phyloP scores from a whole-genome alignment of 2,888 invertebrate species.

The Pherbina coryleti region DNA sequence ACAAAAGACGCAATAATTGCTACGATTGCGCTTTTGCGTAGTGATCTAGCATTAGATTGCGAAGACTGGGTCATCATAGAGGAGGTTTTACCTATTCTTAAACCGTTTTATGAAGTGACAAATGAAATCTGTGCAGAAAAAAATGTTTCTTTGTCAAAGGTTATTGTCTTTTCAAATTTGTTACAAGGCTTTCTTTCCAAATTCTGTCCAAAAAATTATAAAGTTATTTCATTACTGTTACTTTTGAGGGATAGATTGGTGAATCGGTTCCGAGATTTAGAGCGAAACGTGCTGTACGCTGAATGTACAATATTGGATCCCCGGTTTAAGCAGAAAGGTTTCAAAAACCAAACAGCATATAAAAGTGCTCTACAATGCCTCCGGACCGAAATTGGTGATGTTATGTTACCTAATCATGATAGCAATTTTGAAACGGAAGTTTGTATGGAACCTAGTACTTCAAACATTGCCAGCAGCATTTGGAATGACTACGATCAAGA shows the following conservation, averaged over 20 bases:
- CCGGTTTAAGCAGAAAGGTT: conserved; percentile 20
- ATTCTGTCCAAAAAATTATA: not conserved
- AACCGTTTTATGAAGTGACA: conserved; percentile 34
- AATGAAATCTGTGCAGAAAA: conserved; percentile 31
- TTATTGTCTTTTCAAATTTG: conserved; percentile 7
- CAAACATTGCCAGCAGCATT: no score
- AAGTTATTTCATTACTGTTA: not conserved
- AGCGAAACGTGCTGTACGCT: conserved; percentile 3
- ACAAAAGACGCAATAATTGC: no score
- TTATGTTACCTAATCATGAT: not conserved
- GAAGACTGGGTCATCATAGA: no score
- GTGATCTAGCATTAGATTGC: no score
- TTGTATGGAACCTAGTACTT: not conserved
- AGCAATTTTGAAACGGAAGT: not conserved
- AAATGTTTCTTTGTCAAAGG: no score
- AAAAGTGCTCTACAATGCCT: no score
- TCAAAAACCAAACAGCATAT: no score
- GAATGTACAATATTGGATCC: conserved; percentile 36
- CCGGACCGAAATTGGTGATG: not conserved
- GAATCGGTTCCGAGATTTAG: not conserved
- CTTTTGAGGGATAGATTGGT: not conserved
- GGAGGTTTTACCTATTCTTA: no score
- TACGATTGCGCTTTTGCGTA: no score
- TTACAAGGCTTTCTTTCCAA: no score
- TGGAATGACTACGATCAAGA: not conserved